These are phyloP conservation scores for Avahi laniger DNA, from an alignment of 2,797 vertebrate species.

Conservation along the genomic window DNA sequence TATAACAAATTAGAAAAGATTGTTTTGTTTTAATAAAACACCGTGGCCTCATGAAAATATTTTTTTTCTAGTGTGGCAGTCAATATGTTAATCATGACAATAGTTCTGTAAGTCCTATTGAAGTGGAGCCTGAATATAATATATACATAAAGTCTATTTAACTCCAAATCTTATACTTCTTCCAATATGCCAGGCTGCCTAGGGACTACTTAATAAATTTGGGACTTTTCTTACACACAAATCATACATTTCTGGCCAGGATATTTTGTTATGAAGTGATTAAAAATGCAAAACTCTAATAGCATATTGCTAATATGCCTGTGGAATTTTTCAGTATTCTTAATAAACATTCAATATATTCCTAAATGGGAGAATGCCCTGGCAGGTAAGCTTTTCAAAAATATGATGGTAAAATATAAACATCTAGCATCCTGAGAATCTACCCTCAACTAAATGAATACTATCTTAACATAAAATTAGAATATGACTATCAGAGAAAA, in stretches of 20 bases:
- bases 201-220: neutral
- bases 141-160: neutral
- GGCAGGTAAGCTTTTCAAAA: neutral
- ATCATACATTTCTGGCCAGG: neutral
- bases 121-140: neutral
- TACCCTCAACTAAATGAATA: neutral
- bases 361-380: neutral
- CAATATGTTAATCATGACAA: neutral
- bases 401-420: neutral
- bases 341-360: neutral
- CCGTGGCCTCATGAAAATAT: too few species aligned
- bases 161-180: neutral
- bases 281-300: constrained; percentile 31
- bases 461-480: neutral
- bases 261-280: neutral
- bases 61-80: too few species aligned
- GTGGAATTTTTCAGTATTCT: neutral
- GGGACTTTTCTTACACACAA: neutral
- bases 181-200: neutral
- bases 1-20: too few species aligned
- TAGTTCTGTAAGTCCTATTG: neutral
- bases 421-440: neutral
- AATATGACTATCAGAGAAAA: neutral
- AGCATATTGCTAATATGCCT: neutral
- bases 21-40: too few species aligned